A percentile compares a stretch with the other conserved stretches of the same genome.
Evolutionary conservation across 2,113 vertebrate genomes (phyloP).

Genomic region (Ovibos moschatus): DNA sequence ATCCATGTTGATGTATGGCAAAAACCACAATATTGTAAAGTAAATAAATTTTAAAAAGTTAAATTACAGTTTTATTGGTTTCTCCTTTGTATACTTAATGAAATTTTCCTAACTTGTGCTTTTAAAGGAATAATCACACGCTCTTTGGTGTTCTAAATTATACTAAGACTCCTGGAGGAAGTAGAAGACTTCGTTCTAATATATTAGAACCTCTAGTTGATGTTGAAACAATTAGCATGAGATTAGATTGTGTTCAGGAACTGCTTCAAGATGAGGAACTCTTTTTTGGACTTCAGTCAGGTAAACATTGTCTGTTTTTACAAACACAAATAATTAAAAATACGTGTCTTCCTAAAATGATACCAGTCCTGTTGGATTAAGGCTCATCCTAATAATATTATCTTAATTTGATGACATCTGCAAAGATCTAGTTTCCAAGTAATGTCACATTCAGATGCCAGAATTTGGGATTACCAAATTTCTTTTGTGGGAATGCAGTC

Average conservation of each 20-base stretch:
- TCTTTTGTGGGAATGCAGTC: neutral
- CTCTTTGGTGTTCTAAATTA: conserved; percentile 95
- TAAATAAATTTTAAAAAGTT: neutral
- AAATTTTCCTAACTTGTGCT: conserved; percentile 44
- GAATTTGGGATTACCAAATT: neutral
- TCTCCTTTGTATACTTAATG: conserved; percentile 38
- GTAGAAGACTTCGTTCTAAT: conserved; percentile 92
- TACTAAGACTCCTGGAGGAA: conserved; percentile 94
- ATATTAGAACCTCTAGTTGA: conserved; percentile 94
- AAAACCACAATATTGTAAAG: neutral
- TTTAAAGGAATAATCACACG: conserved; percentile 90
- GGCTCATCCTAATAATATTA: neutral
- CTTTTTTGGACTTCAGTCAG: conserved; percentile 93
- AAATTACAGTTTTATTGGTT: neutral
- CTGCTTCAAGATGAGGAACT: conserved; percentile 92
- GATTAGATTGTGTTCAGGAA: conserved; percentile 93
- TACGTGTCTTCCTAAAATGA: neutral
- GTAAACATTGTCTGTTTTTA: conserved; percentile 75
- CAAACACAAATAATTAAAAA: neutral
- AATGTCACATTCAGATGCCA: neutral
- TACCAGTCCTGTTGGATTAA: neutral
- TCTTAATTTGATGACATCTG: neutral
- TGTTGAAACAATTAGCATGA: conserved; percentile 90
- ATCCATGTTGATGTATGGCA: neutral
- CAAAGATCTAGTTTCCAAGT: neutral